Evolutionary conservation across 2,797 vertebrate species (phyloP), one percentile per base, ranked within the genome.

Genomic region (Huso huso): DNA sequence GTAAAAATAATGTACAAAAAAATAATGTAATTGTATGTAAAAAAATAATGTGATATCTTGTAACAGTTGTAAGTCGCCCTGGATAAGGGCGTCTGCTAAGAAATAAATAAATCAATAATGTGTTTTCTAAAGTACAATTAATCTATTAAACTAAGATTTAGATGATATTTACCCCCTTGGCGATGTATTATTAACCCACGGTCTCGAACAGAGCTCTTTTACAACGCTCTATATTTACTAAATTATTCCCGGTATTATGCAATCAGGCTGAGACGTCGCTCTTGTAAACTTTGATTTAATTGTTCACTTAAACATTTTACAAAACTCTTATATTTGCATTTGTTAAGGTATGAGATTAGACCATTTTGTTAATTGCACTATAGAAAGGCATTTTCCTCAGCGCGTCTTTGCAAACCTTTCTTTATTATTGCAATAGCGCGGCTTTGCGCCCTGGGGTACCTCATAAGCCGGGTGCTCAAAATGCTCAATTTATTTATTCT

Each of bases 401-500:
- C 93, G 91, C 88, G 92, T 92, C 85, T 93, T 90, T 90, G 90
- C 89, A 93, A 94, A 92, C 93, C 92, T 89, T 79, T 92, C 90
- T 95, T 94, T 93, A 86, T 91, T 84, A 89, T 89, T 90, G 93
- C 91, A 96, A 96, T 95, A 95, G 93, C 91, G 91, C 88, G 85
- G 88, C 86, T 94, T 91, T 93, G 94, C 93, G 95, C 95, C 92
- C 94, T 92, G 94, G 93, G 95, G 92, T 94, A 94, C 93, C 93
- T 95, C 95, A 94, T 91, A 92, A 92, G 89, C 91, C 86, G 83
- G 87, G 84, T 95, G 92, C 94, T 94, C 92, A 91, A 99, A 98
- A 96, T 93, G 92, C 93, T 95, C 93, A 88, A 95, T 98, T 96
- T 98, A 98, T 99, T 98, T 98, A 96, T 99, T 99, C 96, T 96